phyloP scores from a whole-genome alignment of 2,888 invertebrate genomes.

The Agonum fuliginosum region DNA sequence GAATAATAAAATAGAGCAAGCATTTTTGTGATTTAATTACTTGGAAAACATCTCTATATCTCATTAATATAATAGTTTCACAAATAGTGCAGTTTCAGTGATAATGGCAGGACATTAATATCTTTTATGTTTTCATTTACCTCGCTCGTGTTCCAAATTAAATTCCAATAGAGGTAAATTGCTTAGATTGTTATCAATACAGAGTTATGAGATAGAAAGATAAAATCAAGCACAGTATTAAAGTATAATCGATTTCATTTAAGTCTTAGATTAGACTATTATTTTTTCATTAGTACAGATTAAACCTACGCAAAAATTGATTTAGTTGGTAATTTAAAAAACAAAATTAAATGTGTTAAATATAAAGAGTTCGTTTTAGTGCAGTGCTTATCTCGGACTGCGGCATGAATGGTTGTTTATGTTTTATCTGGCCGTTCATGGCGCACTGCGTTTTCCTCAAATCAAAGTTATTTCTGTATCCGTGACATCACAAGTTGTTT shows the following conservation, averaged over 20 bases:
- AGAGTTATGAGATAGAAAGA: constrained; percentile 21
- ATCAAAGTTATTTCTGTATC: constrained; percentile 18
- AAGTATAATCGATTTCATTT: constrained; percentile 17
- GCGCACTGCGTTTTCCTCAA: constrained; percentile 11
- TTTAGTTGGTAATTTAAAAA: too few relatives aligned
- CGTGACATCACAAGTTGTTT: constrained; percentile 17
- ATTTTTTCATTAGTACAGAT: too few relatives aligned
- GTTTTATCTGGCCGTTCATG: constrained; percentile 4
- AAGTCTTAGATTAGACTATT: too few relatives aligned
- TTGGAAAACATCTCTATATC: too few relatives aligned
- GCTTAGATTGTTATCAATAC: constrained; percentile 5
- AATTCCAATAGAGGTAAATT: constrained; percentile 31
- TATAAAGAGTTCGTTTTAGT: not conserved
- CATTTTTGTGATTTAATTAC: too few relatives aligned
- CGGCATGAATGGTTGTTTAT: constrained; percentile 26
- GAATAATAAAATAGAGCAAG: too few relatives aligned
- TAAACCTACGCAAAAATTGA: too few relatives aligned
- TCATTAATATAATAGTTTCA: too few relatives aligned
- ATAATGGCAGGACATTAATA: constrained; percentile 29
- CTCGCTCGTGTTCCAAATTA: not conserved
- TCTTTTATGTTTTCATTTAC: constrained; percentile 30
- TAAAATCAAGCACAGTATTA: constrained; percentile 14
- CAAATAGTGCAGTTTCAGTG: constrained; percentile 2
- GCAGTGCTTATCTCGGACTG: not conserved
- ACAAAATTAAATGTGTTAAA: too few relatives aligned